phyloP scores from a whole-genome alignment of 2,888 invertebrate species.

The Venusia cambrica region DNA sequence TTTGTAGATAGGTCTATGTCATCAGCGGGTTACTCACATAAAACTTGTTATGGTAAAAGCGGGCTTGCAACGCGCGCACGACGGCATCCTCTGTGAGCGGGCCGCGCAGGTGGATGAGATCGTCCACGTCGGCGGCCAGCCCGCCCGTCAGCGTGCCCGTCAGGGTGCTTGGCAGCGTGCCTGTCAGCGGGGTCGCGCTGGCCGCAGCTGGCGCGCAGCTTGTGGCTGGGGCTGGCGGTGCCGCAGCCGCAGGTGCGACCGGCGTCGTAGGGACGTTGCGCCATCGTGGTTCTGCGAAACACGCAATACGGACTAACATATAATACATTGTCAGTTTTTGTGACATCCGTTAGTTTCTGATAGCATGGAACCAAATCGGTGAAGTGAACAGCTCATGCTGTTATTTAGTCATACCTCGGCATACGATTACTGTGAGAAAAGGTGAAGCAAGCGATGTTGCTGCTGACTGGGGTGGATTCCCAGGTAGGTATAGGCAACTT shows the following conservation, averaged over 20 bases:
- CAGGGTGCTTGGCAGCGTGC: slow-evolving; percentile 30
- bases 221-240: slow-evolving; percentile 28
- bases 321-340: no score
- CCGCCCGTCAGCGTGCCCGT: slow-evolving; percentile 32
- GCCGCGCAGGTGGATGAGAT: slow-evolving; percentile 94
- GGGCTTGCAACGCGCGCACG: slow-evolving; percentile 93
- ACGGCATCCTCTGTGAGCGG: slow-evolving; percentile 97
- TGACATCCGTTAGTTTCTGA: no score
- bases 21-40: no score
- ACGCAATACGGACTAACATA: background rate
- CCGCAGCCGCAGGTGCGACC: slow-evolving; percentile 30
- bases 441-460: no score
- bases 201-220: slow-evolving; percentile 29
- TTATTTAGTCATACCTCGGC: no score
- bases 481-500: no score
- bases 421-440: no score
- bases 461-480: no score
- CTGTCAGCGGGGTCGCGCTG: slow-evolving; percentile 35
- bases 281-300: slow-evolving; percentile 52
- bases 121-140: slow-evolving; percentile 84
- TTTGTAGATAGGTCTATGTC: no score
- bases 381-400: no score
- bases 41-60: slow-evolving; percentile 92
- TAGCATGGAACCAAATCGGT: no score
- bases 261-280: slow-evolving; percentile 37